Evolutionary conservation across 2,888 invertebrate genomes (phyloP).

Genomic region (Emmelina monodactyla): DNA sequence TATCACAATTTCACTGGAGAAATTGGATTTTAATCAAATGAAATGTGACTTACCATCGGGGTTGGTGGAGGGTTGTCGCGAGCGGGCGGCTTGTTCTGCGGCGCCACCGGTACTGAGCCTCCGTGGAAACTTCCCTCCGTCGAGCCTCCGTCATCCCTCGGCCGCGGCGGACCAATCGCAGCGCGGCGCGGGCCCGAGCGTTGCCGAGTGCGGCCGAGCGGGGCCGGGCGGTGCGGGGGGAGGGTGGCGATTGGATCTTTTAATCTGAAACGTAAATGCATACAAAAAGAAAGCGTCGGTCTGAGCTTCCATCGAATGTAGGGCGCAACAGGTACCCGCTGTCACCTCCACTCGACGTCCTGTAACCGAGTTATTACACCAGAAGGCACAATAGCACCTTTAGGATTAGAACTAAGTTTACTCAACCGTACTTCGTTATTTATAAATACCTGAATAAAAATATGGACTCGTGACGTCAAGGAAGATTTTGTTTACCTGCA

Average conservation of each 20-base stretch:
- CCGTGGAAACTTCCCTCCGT: constrained; percentile 59
- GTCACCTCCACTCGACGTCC: constrained; percentile 12
- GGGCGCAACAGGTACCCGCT: constrained; percentile 50
- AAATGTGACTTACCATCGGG: constrained; percentile 56
- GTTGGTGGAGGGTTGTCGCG: constrained; percentile 29
- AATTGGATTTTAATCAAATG: constrained; percentile 64
- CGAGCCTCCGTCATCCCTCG: constrained; percentile 59
- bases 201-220: constrained; percentile 36
- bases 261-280: constrained; percentile 66
- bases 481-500: too few species aligned
- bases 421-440: too few species aligned
- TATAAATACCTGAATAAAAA: too few species aligned
- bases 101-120: constrained; percentile 54
- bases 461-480: too few species aligned
- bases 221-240: constrained; percentile 38
- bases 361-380: neutral
- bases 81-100: constrained; percentile 33
- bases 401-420: too few species aligned
- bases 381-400: too few species aligned
- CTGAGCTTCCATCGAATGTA: constrained; percentile 36
- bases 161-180: constrained; percentile 37
- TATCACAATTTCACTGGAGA: constrained; percentile 34
- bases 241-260: constrained; percentile 61
- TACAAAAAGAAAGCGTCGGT: constrained; percentile 54
- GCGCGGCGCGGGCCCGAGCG: constrained; percentile 32